Evolutionary conservation across 2,113 vertebrate genomes (phyloP), one percentile per base, ranked within the genome.

Genomic region (Puntigrus tetrazona): DNA sequence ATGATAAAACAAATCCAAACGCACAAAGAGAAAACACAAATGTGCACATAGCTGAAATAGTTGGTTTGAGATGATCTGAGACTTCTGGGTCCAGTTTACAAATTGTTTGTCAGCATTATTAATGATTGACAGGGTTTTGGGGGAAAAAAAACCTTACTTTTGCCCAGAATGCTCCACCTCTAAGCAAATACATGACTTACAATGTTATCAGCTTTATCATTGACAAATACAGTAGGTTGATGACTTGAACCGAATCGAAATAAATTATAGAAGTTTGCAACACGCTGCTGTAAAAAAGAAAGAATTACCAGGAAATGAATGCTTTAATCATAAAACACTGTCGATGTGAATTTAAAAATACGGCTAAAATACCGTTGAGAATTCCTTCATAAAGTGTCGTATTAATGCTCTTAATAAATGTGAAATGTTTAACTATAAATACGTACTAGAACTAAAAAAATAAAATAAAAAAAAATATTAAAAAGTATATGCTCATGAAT

Each of bases 101-200:
- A 41, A 22, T 20, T 81, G 47, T 38, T 31, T 52, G 70, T 86
- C 61, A 70, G 34, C 80, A 87, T 70, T 74, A 86, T 94, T 59
- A 94, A 94, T 95, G 84, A 94, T 93, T 94, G 77, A 93, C 93
- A 36, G 65, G 88, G 29, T 81, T 79, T 29, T 78, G 61, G 7
- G 5, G 87, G 78, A 90, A 85, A 88, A 92, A 11, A 93, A 90
- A 92, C n/a, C 59, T 70, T 5, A 81, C 85, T 67, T 52, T 57
- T 83, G 74, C 36, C 43, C 34, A 73, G 83, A 85, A 81, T 18
- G 36, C 70, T 77, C 50, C 82, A 31, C 78, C 47, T 72, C 16
- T 1, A 9, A 4, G 11, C 43, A 77, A 81, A 55, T 18, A 81
- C 84, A n/a, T 45, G 22, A 70, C n/a, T 50, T 50, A 50, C 47